Evolutionary conservation across 2,888 invertebrate species (phyloP).

Genomic region (Odontothrips loti): DNA sequence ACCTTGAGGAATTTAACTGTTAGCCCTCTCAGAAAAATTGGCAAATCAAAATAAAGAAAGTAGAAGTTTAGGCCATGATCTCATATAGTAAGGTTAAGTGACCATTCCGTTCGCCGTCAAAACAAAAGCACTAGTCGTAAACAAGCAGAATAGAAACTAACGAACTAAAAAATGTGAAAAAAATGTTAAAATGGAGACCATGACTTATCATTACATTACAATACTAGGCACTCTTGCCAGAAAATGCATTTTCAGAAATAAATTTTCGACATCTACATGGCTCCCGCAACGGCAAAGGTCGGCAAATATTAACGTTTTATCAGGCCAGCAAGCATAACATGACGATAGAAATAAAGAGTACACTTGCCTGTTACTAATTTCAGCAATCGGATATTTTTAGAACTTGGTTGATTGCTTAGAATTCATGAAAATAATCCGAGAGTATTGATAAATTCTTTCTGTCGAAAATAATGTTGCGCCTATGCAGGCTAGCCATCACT

Average conservation of each 20-base stretch:
- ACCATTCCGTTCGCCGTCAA: neutral
- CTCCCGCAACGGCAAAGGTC: conserved; percentile 15
- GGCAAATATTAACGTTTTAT: neutral
- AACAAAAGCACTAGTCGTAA: neutral
- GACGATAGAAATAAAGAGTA: neutral
- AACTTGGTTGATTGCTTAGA: neutral
- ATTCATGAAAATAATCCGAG: neutral
- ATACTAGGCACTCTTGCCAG: too few species aligned
- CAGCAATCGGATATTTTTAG: neutral
- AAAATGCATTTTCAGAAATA: neutral
- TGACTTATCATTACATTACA: too few species aligned
- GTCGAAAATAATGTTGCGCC: conserved; percentile 24
- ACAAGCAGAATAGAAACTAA: neutral
- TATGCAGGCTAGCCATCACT: neutral
- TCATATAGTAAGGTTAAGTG: neutral
- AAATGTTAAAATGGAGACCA: neutral
- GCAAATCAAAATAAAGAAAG: neutral
- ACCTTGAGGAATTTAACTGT: neutral
- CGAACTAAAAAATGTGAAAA: neutral
- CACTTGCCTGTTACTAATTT: neutral
- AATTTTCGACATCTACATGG: neutral
- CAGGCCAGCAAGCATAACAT: neutral
- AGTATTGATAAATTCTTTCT: conserved; percentile 11
- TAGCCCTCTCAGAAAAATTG: neutral
- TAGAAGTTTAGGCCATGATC: neutral